Evolutionary conservation across 2,797 vertebrate genomes (phyloP).

Genomic region (Neosalanx taihuensis): DNA sequence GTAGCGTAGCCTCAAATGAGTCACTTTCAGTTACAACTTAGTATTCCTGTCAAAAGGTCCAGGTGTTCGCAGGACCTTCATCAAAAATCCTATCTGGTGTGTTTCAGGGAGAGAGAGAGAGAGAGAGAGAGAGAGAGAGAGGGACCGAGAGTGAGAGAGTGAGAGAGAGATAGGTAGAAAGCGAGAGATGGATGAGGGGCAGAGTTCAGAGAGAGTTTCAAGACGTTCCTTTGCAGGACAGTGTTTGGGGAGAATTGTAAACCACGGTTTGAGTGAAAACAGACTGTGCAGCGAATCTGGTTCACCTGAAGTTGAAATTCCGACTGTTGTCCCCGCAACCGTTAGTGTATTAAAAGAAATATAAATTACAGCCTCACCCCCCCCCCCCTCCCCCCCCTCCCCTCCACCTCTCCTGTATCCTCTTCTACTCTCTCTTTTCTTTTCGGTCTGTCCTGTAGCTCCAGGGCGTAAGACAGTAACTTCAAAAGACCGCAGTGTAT

Average conservation of each 20-base stretch:
- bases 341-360: constrained; percentile 14
- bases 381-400: neutral
- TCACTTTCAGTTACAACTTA: neutral
- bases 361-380: neutral
- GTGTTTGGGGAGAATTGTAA: constrained; percentile 11
- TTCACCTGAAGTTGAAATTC: neutral
- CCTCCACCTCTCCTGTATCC: neutral
- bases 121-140: too few species aligned
- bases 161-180: neutral
- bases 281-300: neutral
- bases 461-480: constrained; percentile 45
- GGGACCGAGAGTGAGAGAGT: neutral
- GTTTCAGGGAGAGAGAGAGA: neutral
- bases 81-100: neutral
- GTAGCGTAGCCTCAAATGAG: too few species aligned
- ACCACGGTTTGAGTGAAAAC: constrained; percentile 10
- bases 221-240: neutral
- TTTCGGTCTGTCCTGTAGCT: constrained; percentile 32
- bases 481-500: constrained; percentile 73
- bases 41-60: constrained; percentile 13
- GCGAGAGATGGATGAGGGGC: neutral
- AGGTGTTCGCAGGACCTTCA: neutral
- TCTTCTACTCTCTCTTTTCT: neutral
- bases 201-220: neutral
- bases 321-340: neutral